Evolutionary conservation across 2,113 vertebrate genomes (phyloP), one percentile per base, ranked within the genome.

Genomic region (Serranochromis macrocephalus): DNA sequence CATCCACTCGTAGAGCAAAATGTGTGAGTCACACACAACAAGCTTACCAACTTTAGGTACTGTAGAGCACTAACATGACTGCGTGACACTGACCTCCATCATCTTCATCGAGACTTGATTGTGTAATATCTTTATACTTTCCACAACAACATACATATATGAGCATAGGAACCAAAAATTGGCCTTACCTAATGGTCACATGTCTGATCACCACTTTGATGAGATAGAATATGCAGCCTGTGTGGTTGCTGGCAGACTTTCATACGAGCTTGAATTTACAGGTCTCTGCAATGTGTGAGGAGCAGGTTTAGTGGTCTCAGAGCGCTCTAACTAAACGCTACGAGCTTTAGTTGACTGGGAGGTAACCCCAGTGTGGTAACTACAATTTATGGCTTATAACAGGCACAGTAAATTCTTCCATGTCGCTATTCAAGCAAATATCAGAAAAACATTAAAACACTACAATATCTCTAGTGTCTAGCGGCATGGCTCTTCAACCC

Each of bases 351-450:
- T 73, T 86, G 61, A 73, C 29, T 78, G n/a, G 26, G 19, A 33
- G 26, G n/a, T 68, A 75, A 57, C 57, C 75, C 45, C 55, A 54
- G 8, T 54, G 26, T 81, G 81, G 53, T 66, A 80, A 84, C 38
- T 82, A 54, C 71, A 81, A 90, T 94, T 85, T 87, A 87, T 87
- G 47, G 38, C 82, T 83, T 9, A 81, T 57, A 55, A 36, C 66
- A 84, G 66, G 55, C 54, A 19, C 79, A 24, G 58, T 83, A 85
- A 31, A 85, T 84, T 24, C 61, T 55, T 13, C 80, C 68, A 11
- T 36, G 42, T 61, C 26, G 61, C 87, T 80, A 53, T 81, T 87
- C 38, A 85, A 80, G 17, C 40, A 78, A 40, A 81, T 85, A 33
- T 71, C 12, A 55, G 33, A 57, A 85, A 16, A 9, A 19, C 2